Conservation (phyloP, 2,888 invertebrate species). For the Eupithecia inturbata region DNA sequence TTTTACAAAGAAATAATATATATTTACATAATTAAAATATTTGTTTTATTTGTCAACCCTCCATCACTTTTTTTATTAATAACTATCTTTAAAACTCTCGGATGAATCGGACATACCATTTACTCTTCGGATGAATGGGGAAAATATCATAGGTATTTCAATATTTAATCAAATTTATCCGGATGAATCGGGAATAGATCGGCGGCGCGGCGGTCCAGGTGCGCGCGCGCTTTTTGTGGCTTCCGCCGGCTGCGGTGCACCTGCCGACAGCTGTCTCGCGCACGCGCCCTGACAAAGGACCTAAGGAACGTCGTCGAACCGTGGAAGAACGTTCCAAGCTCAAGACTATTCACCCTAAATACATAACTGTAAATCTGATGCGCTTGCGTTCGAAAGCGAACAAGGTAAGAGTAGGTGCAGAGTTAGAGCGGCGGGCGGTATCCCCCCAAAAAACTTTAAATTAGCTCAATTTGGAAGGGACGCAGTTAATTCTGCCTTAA, state of each 20-base stretch:
- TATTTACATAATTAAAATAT: too few species aligned
- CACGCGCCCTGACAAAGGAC: constrained; percentile 41
- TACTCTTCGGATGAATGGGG: too few species aligned
- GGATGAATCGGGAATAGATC: too few species aligned
- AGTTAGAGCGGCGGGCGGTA: not conserved
- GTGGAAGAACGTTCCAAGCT: not conserved
- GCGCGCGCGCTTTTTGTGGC: constrained; percentile 79
- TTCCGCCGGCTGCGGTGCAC: constrained; percentile 72
- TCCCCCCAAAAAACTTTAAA: not conserved
- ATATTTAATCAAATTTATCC: too few species aligned
- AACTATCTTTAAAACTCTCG: too few species aligned
- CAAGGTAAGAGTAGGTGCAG: not conserved
- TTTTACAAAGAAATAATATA: too few species aligned
- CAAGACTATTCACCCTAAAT: not conserved
- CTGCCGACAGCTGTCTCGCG: constrained; percentile 46
- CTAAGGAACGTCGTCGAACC: constrained; percentile 22
- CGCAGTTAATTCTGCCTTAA: not conserved
- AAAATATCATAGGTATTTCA: too few species aligned
- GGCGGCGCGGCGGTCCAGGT: constrained; percentile 63
- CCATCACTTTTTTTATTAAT: too few species aligned
- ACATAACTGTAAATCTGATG: not conserved
- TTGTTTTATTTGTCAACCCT: too few species aligned
- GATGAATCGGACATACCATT: too few species aligned
- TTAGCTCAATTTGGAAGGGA: not conserved
- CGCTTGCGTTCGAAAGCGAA: not conserved